These are phyloP conservation scores for Piscicola geometra DNA, from an alignment of 2,888 invertebrate species.

Conservation along the genomic window DNA sequence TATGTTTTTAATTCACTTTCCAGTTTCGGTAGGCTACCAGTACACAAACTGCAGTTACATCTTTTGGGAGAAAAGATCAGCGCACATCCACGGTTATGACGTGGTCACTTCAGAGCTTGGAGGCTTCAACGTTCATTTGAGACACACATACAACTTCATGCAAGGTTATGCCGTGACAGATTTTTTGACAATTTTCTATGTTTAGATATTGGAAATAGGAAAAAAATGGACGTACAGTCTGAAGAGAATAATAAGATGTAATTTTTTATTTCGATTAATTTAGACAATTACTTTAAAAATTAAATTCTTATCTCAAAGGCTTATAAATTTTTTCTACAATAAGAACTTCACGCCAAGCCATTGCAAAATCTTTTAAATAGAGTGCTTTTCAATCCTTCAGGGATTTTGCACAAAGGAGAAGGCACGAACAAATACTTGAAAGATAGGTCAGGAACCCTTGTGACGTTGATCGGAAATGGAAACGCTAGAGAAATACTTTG, in stretches of 20 bases:
- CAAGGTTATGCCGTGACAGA: too few species aligned
- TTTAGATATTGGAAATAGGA: too few species aligned
- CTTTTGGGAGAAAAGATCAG: conserved; percentile 94
- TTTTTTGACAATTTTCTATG: too few species aligned
- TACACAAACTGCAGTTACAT: conserved; percentile 78
- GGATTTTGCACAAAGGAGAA: conserved; percentile 93
- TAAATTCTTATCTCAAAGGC: too few species aligned
- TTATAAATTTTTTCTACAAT: too few species aligned
- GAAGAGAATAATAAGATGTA: too few species aligned
- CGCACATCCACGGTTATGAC: conserved; percentile 88
- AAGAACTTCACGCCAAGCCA: too few species aligned
- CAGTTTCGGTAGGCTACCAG: conserved; percentile 79
- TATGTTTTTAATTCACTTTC: too few species aligned
- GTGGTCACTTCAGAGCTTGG: conserved; percentile 76
- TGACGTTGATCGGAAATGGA: conserved; percentile 67
- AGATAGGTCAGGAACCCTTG: conserved; percentile 80
- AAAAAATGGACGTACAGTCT: too few species aligned
- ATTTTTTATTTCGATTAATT: too few species aligned
- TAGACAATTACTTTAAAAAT: too few species aligned
- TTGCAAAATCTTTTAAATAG: too few species aligned
- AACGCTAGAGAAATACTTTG: conserved; percentile 72
- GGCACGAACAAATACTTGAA: conserved; percentile 87
- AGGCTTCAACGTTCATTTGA: conserved; percentile 70
- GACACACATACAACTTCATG: conserved; percentile 97
- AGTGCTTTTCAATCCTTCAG: conserved; percentile 55